These are phyloP conservation scores for Pelecanoides urinatrix DNA, from an alignment of 2,113 vertebrate genomes.

Conservation along the genomic window DNA sequence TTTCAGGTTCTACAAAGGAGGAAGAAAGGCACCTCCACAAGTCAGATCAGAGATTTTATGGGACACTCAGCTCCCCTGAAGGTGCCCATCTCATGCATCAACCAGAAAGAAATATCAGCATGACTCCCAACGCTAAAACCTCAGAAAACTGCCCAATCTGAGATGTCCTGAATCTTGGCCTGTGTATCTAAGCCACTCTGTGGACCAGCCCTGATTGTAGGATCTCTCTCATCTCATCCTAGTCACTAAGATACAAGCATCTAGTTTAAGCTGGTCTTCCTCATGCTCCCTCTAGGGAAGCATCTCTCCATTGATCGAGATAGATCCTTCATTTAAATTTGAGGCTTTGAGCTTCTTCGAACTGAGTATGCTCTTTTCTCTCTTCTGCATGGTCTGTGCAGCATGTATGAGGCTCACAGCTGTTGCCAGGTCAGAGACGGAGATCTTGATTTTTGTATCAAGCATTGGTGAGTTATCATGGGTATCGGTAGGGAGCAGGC, in stretches of 20 bases:
- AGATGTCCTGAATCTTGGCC: background rate
- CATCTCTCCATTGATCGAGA: background rate
- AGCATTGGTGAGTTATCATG: background rate
- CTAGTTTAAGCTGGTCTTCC: background rate
- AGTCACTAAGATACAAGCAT: background rate
- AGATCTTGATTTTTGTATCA: background rate
- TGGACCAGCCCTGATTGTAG: fast-evolving
- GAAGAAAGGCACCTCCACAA: background rate
- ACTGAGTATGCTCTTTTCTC: background rate
- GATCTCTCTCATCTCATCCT: background rate
- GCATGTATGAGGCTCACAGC: background rate
- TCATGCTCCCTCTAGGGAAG: background rate
- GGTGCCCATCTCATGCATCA: background rate
- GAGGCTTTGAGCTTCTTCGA: background rate
- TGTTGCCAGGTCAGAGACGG: background rate
- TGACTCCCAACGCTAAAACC: background rate
- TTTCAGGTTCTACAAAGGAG: background rate
- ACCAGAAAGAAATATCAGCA: background rate
- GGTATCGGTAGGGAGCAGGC: background rate
- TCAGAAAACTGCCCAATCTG: background rate
- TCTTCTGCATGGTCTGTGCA: background rate
- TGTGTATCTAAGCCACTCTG: background rate
- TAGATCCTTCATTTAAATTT: background rate
- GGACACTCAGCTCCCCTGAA: background rate
- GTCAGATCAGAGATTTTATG: background rate